These are phyloP conservation scores for Lymantria monacha DNA, from an alignment of 2,888 invertebrate genomes.

Conservation along the genomic window DNA sequence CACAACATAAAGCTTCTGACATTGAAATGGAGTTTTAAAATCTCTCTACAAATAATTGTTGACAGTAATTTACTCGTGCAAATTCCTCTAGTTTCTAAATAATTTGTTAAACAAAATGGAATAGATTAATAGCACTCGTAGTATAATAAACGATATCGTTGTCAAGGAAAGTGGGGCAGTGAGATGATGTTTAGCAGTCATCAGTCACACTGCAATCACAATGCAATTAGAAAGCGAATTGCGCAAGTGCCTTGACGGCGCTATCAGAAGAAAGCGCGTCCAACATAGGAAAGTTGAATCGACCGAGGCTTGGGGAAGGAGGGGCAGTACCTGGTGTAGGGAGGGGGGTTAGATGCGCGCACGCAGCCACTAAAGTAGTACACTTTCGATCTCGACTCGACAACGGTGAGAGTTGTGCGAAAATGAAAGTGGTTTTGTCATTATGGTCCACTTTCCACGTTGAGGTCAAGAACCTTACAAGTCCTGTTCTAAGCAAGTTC, in stretches of 20 bases:
- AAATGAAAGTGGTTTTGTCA: conserved; percentile 84
- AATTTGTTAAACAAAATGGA: conserved; percentile 22
- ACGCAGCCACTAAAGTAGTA: conserved; percentile 76
- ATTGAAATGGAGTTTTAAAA: no score
- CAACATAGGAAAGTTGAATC: conserved; percentile 71
- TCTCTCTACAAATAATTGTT: not conserved
- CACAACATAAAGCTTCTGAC: no score
- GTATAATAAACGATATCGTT: conserved; percentile 42
- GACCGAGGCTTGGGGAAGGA: conserved; percentile 32
- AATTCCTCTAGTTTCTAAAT: conserved; percentile 26
- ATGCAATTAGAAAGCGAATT: conserved; percentile 81
- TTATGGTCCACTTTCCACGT: conserved; percentile 79
- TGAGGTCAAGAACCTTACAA: conserved; percentile 70
- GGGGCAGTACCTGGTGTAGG: conserved; percentile 37
- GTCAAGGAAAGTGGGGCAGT: conserved; percentile 60
- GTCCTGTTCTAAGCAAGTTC: conserved; percentile 56
- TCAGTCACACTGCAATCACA: conserved; percentile 70
- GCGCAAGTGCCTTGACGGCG: conserved; percentile 61
- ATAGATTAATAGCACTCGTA: conserved; percentile 24
- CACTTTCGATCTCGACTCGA: conserved; percentile 78
- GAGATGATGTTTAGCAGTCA: conserved; percentile 63
- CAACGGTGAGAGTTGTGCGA: conserved; percentile 82
- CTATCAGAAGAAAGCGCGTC: conserved; percentile 76
- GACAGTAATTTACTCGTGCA: not conserved
- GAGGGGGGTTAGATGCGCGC: conserved; percentile 62